These are phyloP conservation scores for Eonycteris spelaea DNA, from an alignment of 2,113 vertebrate species.

Conservation along the genomic window DNA sequence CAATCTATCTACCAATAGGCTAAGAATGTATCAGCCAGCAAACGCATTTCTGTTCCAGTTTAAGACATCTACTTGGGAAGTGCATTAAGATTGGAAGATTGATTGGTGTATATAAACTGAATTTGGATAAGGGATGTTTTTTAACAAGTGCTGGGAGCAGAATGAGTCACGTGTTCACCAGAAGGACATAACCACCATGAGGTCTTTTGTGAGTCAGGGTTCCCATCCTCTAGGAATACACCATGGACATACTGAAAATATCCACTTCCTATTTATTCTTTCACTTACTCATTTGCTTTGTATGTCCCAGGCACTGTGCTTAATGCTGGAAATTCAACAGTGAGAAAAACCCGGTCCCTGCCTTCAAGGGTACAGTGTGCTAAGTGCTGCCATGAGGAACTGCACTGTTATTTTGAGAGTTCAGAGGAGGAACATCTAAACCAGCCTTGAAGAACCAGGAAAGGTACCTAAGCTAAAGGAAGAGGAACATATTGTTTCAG, in stretches of 20 bases:
- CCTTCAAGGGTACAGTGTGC: background rate
- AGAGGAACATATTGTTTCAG: background rate
- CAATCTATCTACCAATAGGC: background rate
- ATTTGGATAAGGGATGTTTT: constrained; percentile 27
- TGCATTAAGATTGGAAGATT: background rate
- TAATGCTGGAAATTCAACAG: background rate
- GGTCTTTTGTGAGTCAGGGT: background rate
- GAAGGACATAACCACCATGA: background rate
- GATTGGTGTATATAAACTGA: background rate
- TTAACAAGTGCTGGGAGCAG: background rate
- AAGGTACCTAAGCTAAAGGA: background rate
- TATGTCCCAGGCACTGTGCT: background rate
- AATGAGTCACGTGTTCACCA: background rate
- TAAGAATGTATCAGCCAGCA: background rate
- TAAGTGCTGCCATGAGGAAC: background rate
- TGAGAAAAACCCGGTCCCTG: background rate
- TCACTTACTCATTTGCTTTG: background rate
- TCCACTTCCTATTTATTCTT: background rate
- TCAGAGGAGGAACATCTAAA: background rate
- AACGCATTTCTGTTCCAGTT: background rate
- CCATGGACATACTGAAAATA: background rate
- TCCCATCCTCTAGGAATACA: background rate
- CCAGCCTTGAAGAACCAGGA: background rate
- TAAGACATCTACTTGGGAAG: background rate
- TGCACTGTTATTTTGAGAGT: background rate